A percentile compares a stretch with the other conserved stretches of the same genome.
phyloP scores from a whole-genome alignment of 2,113 vertebrate species.

The Hippolais icterina region DNA sequence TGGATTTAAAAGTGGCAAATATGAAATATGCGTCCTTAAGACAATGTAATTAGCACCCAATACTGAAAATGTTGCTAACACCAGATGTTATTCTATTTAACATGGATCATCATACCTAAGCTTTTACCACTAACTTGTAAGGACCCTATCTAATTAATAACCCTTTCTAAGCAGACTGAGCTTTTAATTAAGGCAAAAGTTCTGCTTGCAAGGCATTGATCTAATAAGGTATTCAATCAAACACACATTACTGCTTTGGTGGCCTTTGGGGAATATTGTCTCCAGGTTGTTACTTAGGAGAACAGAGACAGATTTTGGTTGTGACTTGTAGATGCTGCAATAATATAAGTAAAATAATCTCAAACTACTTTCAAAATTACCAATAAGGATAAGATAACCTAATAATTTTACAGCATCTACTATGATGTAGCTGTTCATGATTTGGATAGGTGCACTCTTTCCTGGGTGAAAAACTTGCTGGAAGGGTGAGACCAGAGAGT shows the following conservation, averaged over 20 bases:
- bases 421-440: rapidly evolving
- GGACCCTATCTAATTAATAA: not conserved
- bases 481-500: not conserved
- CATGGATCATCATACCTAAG: not conserved
- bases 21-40: not conserved
- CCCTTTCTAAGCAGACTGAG: not conserved
- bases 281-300: not conserved
- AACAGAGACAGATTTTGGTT: not conserved
- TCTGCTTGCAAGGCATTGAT: not conserved
- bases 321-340: not conserved
- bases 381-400: not conserved
- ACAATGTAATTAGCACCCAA: not conserved
- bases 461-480: not conserved
- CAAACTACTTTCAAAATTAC: not conserved
- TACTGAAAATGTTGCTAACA: not conserved
- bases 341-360: not conserved
- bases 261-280: not conserved
- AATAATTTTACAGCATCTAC: not conserved
- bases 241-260: not conserved
- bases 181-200: not conserved
- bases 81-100: not conserved
- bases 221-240: not conserved
- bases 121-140: not conserved
- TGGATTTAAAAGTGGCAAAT: not conserved
- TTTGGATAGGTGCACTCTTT: not conserved